Conservation (phyloP, 2,888 invertebrate species). For the Peribatodes rhomboidaria region DNA sequence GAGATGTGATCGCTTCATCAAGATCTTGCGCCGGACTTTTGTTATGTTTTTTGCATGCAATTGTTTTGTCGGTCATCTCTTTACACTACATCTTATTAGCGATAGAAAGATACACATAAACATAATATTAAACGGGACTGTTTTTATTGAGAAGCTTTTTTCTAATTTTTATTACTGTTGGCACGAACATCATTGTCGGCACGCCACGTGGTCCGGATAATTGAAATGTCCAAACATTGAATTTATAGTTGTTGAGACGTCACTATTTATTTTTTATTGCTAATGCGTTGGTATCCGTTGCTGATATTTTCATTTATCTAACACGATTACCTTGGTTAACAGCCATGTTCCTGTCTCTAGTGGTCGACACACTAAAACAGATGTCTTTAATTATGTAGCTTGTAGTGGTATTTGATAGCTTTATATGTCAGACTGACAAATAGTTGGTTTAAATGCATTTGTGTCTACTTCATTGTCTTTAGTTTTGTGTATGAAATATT, state of each 20-base stretch:
- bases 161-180: conserved; percentile 77
- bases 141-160: conserved; percentile 58
- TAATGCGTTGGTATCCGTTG: conserved; percentile 56
- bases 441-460: background rate
- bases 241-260: conserved; percentile 79
- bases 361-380: conserved; percentile 13
- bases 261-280: conserved; percentile 73
- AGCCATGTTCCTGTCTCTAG: conserved; percentile 24
- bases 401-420: background rate
- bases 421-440: background rate
- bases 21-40: conserved; percentile 65
- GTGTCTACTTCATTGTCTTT: background rate
- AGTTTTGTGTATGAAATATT: background rate
- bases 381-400: conserved; percentile 10
- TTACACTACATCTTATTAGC: conserved; percentile 60
- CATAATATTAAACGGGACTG: conserved; percentile 60
- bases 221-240: conserved; percentile 84
- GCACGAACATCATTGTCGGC: conserved; percentile 82
- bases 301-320: conserved; percentile 43
- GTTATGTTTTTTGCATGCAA: conserved; percentile 55
- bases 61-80: conserved; percentile 55
- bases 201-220: conserved; percentile 83
- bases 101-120: conserved; percentile 61
- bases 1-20: conserved; percentile 67
- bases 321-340: conserved; percentile 21